Evolutionary conservation across 2,113 vertebrate genomes (phyloP).

Genomic region (Pseudopodoces humilis): DNA sequence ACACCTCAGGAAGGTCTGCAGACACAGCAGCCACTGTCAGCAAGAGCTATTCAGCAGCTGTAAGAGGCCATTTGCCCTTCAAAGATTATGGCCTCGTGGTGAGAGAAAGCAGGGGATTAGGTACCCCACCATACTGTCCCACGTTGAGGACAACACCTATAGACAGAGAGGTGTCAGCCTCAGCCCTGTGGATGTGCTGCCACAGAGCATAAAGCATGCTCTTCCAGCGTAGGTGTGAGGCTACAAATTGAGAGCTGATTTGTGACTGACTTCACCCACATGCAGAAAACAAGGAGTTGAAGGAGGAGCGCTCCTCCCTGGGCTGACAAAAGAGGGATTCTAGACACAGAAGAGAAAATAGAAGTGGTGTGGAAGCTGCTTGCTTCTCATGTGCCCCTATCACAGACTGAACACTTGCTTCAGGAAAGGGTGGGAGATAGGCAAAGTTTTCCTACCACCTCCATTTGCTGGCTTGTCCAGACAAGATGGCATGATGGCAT

Average conservation of each 20-base stretch:
- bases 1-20: not conserved
- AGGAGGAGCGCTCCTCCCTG: not conserved
- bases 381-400: accelerated
- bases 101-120: not conserved
- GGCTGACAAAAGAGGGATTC: not conserved
- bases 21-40: not conserved
- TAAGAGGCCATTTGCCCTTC: not conserved
- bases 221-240: not conserved
- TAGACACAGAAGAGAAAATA: not conserved
- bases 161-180: not conserved
- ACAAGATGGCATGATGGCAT: not conserved
- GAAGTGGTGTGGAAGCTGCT: not conserved
- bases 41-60: not conserved
- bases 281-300: not conserved
- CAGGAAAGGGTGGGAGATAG: not conserved
- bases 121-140: not conserved
- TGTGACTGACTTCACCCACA: not conserved
- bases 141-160: not conserved
- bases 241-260: not conserved
- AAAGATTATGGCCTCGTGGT: not conserved
- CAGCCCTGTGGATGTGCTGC: not conserved
- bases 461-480: not conserved
- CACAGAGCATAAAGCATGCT: not conserved
- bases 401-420: not conserved
- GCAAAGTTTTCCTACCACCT: not conserved